Conservation (phyloP, 2,888 invertebrate species). For the Chalcis sispes region DNA sequence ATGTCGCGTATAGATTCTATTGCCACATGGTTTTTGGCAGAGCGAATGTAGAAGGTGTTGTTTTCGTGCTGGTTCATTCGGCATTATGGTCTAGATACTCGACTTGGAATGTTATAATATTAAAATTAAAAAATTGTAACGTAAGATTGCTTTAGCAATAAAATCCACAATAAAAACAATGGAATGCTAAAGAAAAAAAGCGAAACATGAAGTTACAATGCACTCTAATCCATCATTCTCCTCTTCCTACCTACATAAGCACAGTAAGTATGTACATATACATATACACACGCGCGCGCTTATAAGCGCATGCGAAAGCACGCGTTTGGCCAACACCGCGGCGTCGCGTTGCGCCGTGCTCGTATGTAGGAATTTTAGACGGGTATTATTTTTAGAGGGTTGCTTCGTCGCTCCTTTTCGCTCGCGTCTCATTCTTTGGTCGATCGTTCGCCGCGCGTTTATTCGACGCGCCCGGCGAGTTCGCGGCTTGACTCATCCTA, state of each 20-base stretch:
- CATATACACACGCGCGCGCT: neutral
- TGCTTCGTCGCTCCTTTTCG: slow-evolving; percentile 21
- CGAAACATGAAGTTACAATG: too few relatives aligned
- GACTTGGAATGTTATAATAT: neutral
- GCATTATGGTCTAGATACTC: neutral
- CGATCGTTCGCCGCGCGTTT: slow-evolving; percentile 13
- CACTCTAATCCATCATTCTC: too few relatives aligned
- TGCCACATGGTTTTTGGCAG: slow-evolving; percentile 52
- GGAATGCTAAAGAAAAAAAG: too few relatives aligned
- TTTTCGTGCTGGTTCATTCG: neutral
- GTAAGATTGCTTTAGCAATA: too few relatives aligned
- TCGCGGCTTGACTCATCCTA: slow-evolving; percentile 44
- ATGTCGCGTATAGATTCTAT: slow-evolving; percentile 10
- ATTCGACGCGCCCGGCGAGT: slow-evolving; percentile 11
- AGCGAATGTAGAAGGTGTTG: neutral
- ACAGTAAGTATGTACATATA: too few relatives aligned
- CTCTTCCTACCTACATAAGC: too few relatives aligned
- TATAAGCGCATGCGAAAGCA: too few relatives aligned
- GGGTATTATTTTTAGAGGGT: slow-evolving; percentile 52
- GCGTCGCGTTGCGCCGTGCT: neutral
- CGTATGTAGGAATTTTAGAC: slow-evolving; percentile 45
- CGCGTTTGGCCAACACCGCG: neutral
- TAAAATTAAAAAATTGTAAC: too few relatives aligned
- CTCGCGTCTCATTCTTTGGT: slow-evolving; percentile 10
- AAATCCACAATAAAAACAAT: too few relatives aligned